Conservation (phyloP, 1,140 invertebrate species). For the Uloborus diversus region DNA sequence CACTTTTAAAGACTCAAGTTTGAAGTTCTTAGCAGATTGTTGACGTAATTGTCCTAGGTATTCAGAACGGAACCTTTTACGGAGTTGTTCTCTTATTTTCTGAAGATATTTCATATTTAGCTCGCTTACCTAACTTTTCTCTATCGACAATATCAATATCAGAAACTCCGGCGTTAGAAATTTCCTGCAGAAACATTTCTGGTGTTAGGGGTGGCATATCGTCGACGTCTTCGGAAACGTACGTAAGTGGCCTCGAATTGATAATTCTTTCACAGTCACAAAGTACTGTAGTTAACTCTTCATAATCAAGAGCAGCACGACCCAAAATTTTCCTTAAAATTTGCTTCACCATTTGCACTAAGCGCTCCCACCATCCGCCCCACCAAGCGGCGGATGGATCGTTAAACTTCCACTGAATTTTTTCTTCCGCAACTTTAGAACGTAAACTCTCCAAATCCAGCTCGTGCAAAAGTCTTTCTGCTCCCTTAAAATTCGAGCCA, state of each 20-base stretch:
- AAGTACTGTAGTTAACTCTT: constrained; percentile 1
- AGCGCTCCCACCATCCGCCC: constrained; percentile 12
- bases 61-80: too few species aligned
- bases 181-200: not conserved
- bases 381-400: constrained; percentile 62
- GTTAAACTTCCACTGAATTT: constrained; percentile 65
- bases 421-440: constrained; percentile 48
- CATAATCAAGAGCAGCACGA: constrained; percentile 16
- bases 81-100: too few species aligned
- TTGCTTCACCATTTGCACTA: constrained; percentile 3
- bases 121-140: not conserved
- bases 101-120: too few species aligned
- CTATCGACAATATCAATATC: not conserved
- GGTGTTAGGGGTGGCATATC: constrained; percentile 2
- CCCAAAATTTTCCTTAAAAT: constrained; percentile 9
- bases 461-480: constrained; percentile 54
- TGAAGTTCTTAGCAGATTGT: too few species aligned
- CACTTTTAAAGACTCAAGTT: too few species aligned
- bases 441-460: constrained; percentile 61
- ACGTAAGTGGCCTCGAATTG: constrained; percentile 8
- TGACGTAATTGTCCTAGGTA: too few species aligned
- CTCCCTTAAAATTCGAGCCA: constrained; percentile 63
- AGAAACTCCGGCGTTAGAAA: not conserved
- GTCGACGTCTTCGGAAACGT: constrained; percentile 5
- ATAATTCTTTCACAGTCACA: constrained; percentile 16